A percentile compares a stretch with the other conserved stretches of the same genome.
These are phyloP conservation scores for Charadrius vociferus DNA, from an alignment of 2,113 vertebrate genomes.

Conservation along the genomic window DNA sequence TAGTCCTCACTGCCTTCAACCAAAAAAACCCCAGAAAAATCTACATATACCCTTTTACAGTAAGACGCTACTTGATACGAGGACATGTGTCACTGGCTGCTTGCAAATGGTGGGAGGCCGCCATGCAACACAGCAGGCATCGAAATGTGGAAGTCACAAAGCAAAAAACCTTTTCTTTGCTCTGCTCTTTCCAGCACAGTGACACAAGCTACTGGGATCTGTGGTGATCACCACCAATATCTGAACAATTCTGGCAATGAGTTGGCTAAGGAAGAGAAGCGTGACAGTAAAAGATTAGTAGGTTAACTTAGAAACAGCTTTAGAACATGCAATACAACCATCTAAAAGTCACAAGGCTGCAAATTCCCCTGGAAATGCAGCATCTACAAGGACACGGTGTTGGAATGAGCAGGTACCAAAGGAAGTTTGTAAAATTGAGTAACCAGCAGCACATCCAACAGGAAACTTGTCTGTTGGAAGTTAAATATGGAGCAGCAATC, in stretches of 20 bases:
- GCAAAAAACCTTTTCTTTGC: background rate
- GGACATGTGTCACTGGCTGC: background rate
- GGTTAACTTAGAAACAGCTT: background rate
- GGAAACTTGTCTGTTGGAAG: background rate
- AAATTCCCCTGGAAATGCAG: background rate
- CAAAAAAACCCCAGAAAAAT: background rate
- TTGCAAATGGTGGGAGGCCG: background rate
- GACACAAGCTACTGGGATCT: background rate
- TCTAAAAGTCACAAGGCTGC: background rate
- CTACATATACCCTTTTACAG: background rate
- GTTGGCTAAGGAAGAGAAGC: background rate
- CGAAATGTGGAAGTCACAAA: background rate
- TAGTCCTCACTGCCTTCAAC: background rate
- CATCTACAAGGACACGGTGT: background rate
- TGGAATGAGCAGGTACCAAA: background rate
- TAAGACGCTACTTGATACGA: background rate
- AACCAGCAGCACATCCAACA: background rate
- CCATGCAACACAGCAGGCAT: fast-evolving
- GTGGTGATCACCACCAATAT: background rate
- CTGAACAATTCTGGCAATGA: background rate
- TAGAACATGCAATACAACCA: background rate
- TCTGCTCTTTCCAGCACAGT: background rate
- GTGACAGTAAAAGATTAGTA: background rate
- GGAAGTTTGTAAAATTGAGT: background rate
- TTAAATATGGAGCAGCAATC: background rate